Conservation (phyloP, 2,888 invertebrate species). For the Pardosa pseudoannulata region DNA sequence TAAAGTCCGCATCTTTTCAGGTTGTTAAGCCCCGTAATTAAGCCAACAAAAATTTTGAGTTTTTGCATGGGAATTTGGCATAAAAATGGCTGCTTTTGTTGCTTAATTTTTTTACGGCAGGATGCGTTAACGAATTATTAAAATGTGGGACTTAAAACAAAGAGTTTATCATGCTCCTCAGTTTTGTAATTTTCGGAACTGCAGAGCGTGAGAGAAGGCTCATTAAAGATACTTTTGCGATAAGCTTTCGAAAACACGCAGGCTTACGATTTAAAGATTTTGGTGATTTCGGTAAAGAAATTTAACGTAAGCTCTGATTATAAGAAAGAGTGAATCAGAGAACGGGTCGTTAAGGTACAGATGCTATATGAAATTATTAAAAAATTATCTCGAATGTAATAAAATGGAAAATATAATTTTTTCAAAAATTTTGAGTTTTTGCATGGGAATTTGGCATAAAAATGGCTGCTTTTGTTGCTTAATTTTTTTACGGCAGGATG, state of each 20-base stretch:
- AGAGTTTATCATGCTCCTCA: constrained; percentile 39
- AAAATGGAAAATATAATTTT: no score
- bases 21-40: constrained; percentile 67
- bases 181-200: constrained; percentile 51
- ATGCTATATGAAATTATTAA: no score
- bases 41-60: constrained; percentile 28
- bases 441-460: neutral
- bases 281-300: no score
- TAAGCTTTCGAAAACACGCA: no score
- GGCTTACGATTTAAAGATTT: no score
- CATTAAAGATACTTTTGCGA: no score
- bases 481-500: neutral
- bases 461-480: neutral
- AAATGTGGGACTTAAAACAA: constrained; percentile 24
- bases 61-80: neutral
- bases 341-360: no score
- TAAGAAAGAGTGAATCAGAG: no score
- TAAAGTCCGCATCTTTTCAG: constrained; percentile 67
- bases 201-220: constrained; percentile 27
- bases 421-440: constrained; percentile 4
- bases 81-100: neutral
- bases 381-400: no score
- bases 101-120: neutral
- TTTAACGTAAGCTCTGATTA: no score
- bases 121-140: neutral